phyloP scores from a whole-genome alignment of 2,113 vertebrate genomes.

The Hucho hucho region DNA sequence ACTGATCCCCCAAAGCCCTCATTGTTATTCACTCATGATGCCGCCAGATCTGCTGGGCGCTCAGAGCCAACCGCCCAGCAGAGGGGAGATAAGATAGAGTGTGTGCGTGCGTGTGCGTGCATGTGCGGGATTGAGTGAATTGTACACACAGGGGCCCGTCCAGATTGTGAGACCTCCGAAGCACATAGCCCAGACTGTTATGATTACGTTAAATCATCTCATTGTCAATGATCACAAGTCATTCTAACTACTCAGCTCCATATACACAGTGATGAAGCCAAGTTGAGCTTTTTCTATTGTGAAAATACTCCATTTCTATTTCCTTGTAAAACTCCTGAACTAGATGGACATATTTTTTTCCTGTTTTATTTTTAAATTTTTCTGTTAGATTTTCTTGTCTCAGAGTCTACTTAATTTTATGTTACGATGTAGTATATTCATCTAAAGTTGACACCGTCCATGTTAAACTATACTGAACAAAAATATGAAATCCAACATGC shows the following conservation, averaged over 20 bases:
- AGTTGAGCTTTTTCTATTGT: background rate
- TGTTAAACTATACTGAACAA: background rate
- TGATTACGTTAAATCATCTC: conserved; percentile 12
- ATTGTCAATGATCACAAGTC: background rate
- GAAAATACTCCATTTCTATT: background rate
- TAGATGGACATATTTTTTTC: background rate
- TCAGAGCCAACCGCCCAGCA: conserved; percentile 61
- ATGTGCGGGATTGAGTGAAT: conserved; percentile 1
- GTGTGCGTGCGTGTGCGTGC: background rate
- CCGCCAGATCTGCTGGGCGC: conserved; percentile 58
- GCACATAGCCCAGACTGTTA: conserved; percentile 7
- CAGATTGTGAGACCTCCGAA: conserved; percentile 37
- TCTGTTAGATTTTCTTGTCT: background rate
- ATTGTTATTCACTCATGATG: conserved; percentile 71
- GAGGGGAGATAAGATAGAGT: conserved; percentile 6
- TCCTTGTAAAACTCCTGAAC: background rate
- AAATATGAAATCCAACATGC: too few relatives aligned
- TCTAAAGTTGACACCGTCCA: background rate
- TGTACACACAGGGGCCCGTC: conserved; percentile 48
- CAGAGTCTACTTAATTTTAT: background rate
- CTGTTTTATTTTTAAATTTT: background rate
- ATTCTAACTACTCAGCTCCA: background rate
- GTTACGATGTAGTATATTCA: background rate
- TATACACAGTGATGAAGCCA: too few relatives aligned
- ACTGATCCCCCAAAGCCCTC: conserved; percentile 68